Base-by-base conservation (phyloP, 2,888 invertebrate genomes). In the Limenitis arthemis region DNA sequence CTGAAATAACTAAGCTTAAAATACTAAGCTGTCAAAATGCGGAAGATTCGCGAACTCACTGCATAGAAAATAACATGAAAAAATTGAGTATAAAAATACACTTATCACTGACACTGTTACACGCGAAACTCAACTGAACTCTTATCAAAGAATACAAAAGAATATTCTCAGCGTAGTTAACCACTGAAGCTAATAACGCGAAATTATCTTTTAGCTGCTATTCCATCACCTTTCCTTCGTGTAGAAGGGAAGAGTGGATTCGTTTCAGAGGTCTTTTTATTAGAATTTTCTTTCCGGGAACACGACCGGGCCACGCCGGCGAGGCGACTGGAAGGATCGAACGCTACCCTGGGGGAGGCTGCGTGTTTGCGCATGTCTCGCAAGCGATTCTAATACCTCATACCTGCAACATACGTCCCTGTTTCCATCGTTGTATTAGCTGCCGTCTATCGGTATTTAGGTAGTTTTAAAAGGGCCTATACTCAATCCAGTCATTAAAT, bases 321-420 rank as follows among this genome's bases (percentile, higher is more conserved):
- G 73, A 76, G 76, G 79, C 82, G 81, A 85, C 85, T 85, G 85
- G 73, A 75, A 75, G 82, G 81, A 85, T 85, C 85, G 85, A 86
- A 78, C 80, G 76, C 73, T 72, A 75, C 79, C 80, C 79, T 72
- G 70, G 84, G 85, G 85, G 83, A 86, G 84, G 81, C 83, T 85
- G 85, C 79, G 81, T 83, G 74, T 74, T 72, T 71, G 77, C 76
- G 77, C 75, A 69, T 59, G 56, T 36, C 61, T 28, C 20, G 42
- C 63, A 44, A 54, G 51, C 66, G 32, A 75, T 62, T 62, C 54
- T 62, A 20, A 59, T 52, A 69, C 72, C 65, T 63, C 62, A 61
- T 47, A 38, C 20, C 41, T 33, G 44, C 40, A 36, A 12, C 60
- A 62, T 75, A 79, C 59, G 67, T 76, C 54, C 51, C 51, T 47